Evolutionary conservation across 1,140 invertebrate species (phyloP), one percentile per base, ranked within the genome.

Genomic region (Drosophila mayri): DNA sequence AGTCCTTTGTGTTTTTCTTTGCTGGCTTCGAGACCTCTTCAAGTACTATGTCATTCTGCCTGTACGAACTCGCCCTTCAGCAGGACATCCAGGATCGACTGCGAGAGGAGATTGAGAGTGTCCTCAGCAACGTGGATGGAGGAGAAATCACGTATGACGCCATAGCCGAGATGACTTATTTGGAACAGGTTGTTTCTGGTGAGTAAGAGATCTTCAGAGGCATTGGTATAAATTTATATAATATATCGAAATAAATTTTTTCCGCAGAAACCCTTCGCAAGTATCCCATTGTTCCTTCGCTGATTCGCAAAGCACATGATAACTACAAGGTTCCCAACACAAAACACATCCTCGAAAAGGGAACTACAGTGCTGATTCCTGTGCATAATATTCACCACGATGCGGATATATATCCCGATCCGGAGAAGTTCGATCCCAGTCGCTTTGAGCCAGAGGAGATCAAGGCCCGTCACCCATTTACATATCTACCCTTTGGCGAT

Each of bases 371-470:
- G 10, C 3, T 41, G 8, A 18, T 96, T 59, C 95, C 95, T 1
- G 93, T 94, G 0, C 93, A 93, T 64, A 94, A 91, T 3, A 93
- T 96, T 35, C 96, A 97, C 75, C 92, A 91, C 30, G 94, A 96
- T 92, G 81, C 91, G 64, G 62, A 81, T 14, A 92, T 94, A 67
- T 96, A 93, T 82, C 93, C 94, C 0, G 87, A 95, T 20, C 95
- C 95, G 4, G 93, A 95, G 10, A 76, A 88, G 32, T 95, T 95
- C 72, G 93, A 95, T 86, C 95, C 95, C 0, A 94, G 95, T 50
- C 82, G 95, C 41, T 95, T 95, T 58, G 92, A 79, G 9, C 81
- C 93, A 1, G 93, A 95, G 59, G 93, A 93, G 65, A 55, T 90
- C 1, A 81, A 87, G 22, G 79, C 84, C 6, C 92, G 95, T 52